Percentiles rank a stretch among this genome's conserved stretches.
Conservation (phyloP, 2,888 invertebrate species). For the Ypsolopha sequella region DNA sequence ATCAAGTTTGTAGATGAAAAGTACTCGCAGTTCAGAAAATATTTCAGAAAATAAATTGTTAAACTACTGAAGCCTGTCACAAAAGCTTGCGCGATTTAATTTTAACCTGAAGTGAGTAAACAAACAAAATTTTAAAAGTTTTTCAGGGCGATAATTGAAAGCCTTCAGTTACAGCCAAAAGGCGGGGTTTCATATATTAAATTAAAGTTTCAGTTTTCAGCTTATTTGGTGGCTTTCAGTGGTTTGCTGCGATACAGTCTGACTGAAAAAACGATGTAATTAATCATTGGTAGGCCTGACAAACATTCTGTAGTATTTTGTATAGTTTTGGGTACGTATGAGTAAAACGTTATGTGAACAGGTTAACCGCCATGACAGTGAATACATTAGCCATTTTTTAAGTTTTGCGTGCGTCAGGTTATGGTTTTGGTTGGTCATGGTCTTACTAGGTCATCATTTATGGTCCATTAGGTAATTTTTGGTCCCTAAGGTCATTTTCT, state of each 20-base stretch:
- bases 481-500: too few species aligned
- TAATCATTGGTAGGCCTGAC: too few species aligned
- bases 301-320: too few species aligned
- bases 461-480: too few species aligned
- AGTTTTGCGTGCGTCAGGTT: too few species aligned
- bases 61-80: neutral
- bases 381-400: too few species aligned
- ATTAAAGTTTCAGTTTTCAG: constrained; percentile 16
- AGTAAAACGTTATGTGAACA: neutral
- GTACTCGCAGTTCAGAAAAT: neutral
- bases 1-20: neutral
- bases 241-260: too few species aligned
- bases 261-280: too few species aligned
- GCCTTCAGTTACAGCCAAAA: constrained; percentile 17
- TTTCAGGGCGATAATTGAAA: constrained; percentile 4
- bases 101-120: neutral
- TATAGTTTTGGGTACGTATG: neutral
- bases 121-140: neutral
- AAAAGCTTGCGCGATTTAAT: too few species aligned
- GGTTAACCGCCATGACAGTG: neutral
- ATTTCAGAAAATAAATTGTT: neutral
- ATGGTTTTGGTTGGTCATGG: too few species aligned
- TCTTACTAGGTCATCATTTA: too few species aligned
- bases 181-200: constrained; percentile 28
- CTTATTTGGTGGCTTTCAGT: too few species aligned